Conservation (phyloP, 2,113 vertebrate species). For the Bufo bufo region DNA sequence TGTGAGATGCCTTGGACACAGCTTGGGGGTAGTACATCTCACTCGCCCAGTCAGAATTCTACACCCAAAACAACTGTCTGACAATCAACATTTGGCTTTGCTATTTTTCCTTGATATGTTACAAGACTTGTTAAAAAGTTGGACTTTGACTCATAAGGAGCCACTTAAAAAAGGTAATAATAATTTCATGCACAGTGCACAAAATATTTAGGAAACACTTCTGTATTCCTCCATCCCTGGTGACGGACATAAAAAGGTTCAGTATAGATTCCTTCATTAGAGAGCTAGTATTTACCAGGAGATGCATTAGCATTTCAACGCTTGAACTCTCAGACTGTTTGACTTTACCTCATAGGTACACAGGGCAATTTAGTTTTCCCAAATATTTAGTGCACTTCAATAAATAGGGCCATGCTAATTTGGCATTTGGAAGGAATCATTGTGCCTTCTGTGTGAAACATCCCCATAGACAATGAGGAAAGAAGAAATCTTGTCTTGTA, state of each 20-base stretch:
- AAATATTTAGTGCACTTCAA: slow-evolving; percentile 48
- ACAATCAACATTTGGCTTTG: too few relatives aligned
- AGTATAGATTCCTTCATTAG: slow-evolving; percentile 35
- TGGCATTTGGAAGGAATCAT: slow-evolving; percentile 23
- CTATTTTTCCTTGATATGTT: too few relatives aligned
- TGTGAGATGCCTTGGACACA: too few relatives aligned
- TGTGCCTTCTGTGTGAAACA: slow-evolving; percentile 28
- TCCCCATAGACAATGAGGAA: background rate
- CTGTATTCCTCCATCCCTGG: background rate
- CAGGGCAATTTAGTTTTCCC: slow-evolving; percentile 35
- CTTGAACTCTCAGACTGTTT: slow-evolving; percentile 44
- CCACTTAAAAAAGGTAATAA: background rate
- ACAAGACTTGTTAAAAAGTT: too few relatives aligned
- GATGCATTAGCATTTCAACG: slow-evolving; percentile 49
- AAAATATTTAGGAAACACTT: background rate
- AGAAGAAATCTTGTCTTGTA: background rate
- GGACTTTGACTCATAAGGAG: too few relatives aligned
- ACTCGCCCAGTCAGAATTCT: too few relatives aligned
- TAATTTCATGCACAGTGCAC: background rate
- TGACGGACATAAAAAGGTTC: background rate
- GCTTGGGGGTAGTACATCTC: too few relatives aligned
- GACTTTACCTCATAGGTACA: slow-evolving; percentile 18
- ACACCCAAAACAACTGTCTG: too few relatives aligned
- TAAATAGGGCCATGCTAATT: slow-evolving; percentile 40
- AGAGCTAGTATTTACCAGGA: background rate